Base-by-base conservation (phyloP, 2,113 vertebrate genomes). In the Poeciliopsis occidentalis region DNA sequence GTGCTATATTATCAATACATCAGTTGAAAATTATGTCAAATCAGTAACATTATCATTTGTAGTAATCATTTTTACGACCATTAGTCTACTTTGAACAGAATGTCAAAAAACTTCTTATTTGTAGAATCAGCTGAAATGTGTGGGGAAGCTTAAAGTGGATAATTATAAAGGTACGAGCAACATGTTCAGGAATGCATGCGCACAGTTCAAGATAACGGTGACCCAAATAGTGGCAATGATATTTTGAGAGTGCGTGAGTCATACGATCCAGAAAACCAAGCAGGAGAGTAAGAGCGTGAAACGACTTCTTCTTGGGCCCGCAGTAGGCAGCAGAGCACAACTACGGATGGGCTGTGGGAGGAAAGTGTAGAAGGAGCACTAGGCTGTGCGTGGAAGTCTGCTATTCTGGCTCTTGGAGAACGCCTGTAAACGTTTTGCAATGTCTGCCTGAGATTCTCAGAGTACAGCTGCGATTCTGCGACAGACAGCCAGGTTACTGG, bases 141-240 rank as follows among this genome's bases (percentile, higher is more conserved):
- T 37, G 22, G 7, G 51, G 3, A n/a, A n/a, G n/a, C 51, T 24
- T 57, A 7, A 57, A 10, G 7, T 24, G 51, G 54, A 37, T 19
- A 44, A 71, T 60, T 34, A 19, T 60, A 32, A 57, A 39, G 51
- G 60, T n/a, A 29, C 44, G 67, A n/a, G 27, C 22, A 57, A 8
- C n/a, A 57, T 71, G 19, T 11, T 30, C 31, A 22, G 64, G 66
- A 86, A 62, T 15, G 39, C 60, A 77, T 62, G 12, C 74, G 68
- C 71, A 39, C 79, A 70, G 79, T 84, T 85, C 76, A 79, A 74
- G 37, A 82, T 69, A 63, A 78, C 64, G 41, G 70, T 79, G 85
- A 92, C 89, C 85, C 82, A 87, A 76, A 90, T 91, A 87, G 88
- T 87, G 75, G 81, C 79, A 85, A 61, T 67, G 79, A 77, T 86